phyloP scores from a whole-genome alignment of 2,888 invertebrate species.

The Xestia rhomboidea region DNA sequence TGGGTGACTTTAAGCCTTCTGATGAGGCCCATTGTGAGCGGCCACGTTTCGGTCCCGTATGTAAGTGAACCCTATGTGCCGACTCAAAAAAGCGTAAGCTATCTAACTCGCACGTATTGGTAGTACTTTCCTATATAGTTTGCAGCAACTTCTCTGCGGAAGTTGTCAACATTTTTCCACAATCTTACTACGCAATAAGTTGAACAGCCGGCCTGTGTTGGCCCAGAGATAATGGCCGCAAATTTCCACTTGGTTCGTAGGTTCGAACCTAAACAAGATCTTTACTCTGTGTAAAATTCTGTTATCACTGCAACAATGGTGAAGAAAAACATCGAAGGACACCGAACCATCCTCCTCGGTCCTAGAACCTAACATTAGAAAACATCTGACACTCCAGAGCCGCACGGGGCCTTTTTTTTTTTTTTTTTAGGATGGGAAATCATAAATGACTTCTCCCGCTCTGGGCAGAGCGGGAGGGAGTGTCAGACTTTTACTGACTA shows the following conservation, averaged over 20 bases:
- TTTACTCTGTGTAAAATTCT: background rate
- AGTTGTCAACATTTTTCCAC: background rate
- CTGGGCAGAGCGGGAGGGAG: too few species aligned
- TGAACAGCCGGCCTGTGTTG: background rate
- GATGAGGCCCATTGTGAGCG: too few species aligned
- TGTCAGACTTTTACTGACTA: too few species aligned
- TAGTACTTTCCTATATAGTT: background rate
- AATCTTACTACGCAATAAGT: background rate
- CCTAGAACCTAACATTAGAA: background rate
- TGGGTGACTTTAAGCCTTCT: too few species aligned
- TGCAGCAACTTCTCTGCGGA: background rate
- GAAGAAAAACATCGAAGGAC: background rate
- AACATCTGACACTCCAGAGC: background rate
- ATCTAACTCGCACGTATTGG: background rate
- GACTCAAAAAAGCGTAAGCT: too few species aligned
- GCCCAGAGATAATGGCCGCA: background rate
- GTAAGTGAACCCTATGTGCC: too few species aligned
- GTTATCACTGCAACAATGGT: background rate
- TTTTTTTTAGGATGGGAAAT: too few species aligned
- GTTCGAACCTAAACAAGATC: background rate
- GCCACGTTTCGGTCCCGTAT: too few species aligned
- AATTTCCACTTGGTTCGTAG: background rate
- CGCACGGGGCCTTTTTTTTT: background rate
- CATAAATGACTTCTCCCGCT: too few species aligned
- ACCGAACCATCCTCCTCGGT: background rate